Conservation (phyloP, 1,140 invertebrate genomes). For the Bombus polaris region DNA sequence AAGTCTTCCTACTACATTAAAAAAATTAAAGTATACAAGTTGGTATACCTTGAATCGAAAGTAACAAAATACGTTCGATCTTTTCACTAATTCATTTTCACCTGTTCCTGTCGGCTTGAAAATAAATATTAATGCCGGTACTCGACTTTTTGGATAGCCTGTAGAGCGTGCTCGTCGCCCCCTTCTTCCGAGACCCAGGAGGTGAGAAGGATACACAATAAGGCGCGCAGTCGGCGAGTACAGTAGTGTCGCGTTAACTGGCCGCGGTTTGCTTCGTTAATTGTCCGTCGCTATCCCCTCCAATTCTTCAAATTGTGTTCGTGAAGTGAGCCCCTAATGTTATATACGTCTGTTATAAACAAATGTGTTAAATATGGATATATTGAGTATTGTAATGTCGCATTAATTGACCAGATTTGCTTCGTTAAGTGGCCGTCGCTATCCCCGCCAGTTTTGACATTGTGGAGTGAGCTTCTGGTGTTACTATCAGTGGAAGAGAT, state of each 20-base stretch:
- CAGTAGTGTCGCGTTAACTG: background rate
- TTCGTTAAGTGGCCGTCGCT: background rate
- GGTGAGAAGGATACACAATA: background rate
- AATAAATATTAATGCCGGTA: constrained; percentile 11
- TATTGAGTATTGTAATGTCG: background rate
- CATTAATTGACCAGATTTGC: background rate
- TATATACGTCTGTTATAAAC: background rate
- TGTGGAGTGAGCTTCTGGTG: background rate
- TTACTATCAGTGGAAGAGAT: background rate
- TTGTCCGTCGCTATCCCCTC: background rate
- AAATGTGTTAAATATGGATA: background rate
- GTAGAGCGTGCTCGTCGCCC: constrained; percentile 12
- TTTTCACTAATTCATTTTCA: background rate
- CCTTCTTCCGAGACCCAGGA: background rate
- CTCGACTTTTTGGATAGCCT: constrained; percentile 17
- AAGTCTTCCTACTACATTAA: background rate
- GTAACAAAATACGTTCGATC: background rate
- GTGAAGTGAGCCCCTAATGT: background rate
- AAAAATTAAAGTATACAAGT: background rate
- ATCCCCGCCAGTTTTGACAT: background rate
- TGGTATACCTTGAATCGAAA: background rate
- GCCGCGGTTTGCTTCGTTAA: background rate
- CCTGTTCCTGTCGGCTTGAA: background rate
- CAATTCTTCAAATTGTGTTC: background rate
- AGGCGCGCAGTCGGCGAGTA: background rate